Evolutionary conservation across 2,888 invertebrate genomes (phyloP).

Genomic region (Leptinotarsa juncta): DNA sequence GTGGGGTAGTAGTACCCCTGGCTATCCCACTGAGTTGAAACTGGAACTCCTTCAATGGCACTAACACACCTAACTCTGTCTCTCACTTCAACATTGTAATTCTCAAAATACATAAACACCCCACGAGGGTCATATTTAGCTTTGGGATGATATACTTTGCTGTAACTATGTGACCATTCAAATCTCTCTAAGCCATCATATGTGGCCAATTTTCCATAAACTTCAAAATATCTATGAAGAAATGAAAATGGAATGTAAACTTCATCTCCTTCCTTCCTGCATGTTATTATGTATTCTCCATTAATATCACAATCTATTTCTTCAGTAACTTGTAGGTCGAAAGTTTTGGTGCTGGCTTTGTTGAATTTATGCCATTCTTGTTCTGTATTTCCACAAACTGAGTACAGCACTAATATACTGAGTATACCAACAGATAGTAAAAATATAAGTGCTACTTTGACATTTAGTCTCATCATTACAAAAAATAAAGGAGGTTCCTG

Average conservation of each 20-base stretch:
- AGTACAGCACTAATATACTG: constrained; percentile 80
- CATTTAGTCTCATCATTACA: constrained; percentile 82
- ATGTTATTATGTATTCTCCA: constrained; percentile 74
- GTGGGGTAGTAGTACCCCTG: constrained; percentile 97
- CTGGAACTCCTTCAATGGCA: constrained; percentile 92
- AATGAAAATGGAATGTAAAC: constrained; percentile 94
- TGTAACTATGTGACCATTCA: constrained; percentile 95
- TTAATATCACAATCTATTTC: constrained; percentile 91
- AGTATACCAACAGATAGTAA: constrained; percentile 75
- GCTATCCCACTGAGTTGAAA: constrained; percentile 97
- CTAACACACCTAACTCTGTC: constrained; percentile 93
- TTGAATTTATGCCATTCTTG: constrained; percentile 53
- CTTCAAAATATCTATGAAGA: constrained; percentile 93
- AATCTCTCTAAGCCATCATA: constrained; percentile 83
- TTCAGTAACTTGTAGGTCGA: constrained; percentile 68
- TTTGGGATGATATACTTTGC: constrained; percentile 89
- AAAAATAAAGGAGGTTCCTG: constrained; percentile 66
- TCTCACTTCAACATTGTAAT: constrained; percentile 94
- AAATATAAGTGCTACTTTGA: constrained; percentile 78
- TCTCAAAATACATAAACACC: constrained; percentile 96
- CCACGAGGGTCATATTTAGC: constrained; percentile 90
- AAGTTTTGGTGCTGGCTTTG: constrained; percentile 50
- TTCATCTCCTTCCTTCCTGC: constrained; percentile 72
- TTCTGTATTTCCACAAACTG: constrained; percentile 72
- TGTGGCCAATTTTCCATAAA: constrained; percentile 86